Conservation (phyloP, 2,797 vertebrate species). For the Geotrypetes seraphini region DNA sequence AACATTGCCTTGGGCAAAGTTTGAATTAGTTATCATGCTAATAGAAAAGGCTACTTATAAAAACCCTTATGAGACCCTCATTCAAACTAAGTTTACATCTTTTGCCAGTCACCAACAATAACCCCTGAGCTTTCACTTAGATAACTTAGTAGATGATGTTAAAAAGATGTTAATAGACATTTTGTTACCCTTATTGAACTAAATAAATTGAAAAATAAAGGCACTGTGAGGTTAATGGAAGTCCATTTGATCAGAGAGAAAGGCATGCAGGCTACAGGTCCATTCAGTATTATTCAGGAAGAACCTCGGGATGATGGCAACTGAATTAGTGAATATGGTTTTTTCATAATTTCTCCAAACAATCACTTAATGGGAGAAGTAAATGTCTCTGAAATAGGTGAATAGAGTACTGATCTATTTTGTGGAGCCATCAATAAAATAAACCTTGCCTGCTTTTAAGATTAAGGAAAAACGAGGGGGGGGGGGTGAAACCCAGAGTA, state of each 20-base stretch:
- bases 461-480: constrained; percentile 38
- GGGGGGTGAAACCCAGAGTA: constrained; percentile 59
- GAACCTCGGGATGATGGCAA: constrained; percentile 21
- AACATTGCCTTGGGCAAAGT: too few species aligned
- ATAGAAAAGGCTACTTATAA: too few species aligned
- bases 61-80: too few species aligned
- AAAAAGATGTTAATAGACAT: too few species aligned
- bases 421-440: constrained; percentile 66
- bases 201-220: too few species aligned
- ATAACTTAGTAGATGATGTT: too few species aligned
- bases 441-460: constrained; percentile 68
- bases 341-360: constrained; percentile 71
- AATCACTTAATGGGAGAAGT: constrained; percentile 90
- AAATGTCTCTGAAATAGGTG: constrained; percentile 82
- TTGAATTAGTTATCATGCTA: too few species aligned
- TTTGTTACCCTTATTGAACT: too few species aligned
- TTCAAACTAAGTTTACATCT: too few species aligned
- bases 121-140: too few species aligned
- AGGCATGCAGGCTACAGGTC: constrained; percentile 62
- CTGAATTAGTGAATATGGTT: constrained; percentile 62
- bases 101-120: too few species aligned
- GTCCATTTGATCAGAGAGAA: constrained; percentile 47
- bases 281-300: constrained; percentile 63
- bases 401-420: constrained; percentile 76
- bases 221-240: too few species aligned